Evolutionary conservation across 1,140 invertebrate genomes (phyloP).

Genomic region (Asbolus verrucosus): DNA sequence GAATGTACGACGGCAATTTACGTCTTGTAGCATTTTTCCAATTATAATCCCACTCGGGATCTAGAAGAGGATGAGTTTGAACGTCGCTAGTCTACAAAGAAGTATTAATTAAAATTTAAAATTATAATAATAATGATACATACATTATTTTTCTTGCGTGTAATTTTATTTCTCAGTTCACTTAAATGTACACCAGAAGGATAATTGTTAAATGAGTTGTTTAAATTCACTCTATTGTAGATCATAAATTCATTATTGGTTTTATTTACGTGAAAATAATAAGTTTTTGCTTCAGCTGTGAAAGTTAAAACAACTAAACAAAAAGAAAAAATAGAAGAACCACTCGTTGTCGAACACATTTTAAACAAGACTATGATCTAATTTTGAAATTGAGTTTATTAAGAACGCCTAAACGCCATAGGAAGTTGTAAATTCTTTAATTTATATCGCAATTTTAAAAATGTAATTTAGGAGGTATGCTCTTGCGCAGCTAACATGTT

Average conservation of each 20-base stretch:
- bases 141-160: background rate
- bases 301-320: background rate
- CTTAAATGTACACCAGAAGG: background rate
- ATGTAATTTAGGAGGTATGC: too few relatives aligned
- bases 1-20: constrained; percentile 19
- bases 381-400: constrained; percentile 27
- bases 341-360: constrained; percentile 1
- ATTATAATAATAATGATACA: background rate
- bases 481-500: too few relatives aligned
- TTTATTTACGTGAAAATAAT: constrained; percentile 41
- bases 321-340: background rate
- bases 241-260: constrained; percentile 18
- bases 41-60: constrained; percentile 31
- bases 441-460: background rate
- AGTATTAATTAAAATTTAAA: background rate
- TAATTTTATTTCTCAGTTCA: constrained; percentile 10
- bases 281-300: constrained; percentile 8
- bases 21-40: constrained; percentile 7
- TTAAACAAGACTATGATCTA: constrained; percentile 27
- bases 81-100: constrained; percentile 2
- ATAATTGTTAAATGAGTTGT: background rate
- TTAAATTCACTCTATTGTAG: constrained; percentile 10
- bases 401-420: background rate
- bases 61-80: constrained; percentile 3
- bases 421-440: constrained; percentile 42